A percentile compares a stretch with the other conserved stretches of the same genome.
Evolutionary conservation across 2,113 vertebrate species (phyloP).

Genomic region (Tupaia chinensis): DNA sequence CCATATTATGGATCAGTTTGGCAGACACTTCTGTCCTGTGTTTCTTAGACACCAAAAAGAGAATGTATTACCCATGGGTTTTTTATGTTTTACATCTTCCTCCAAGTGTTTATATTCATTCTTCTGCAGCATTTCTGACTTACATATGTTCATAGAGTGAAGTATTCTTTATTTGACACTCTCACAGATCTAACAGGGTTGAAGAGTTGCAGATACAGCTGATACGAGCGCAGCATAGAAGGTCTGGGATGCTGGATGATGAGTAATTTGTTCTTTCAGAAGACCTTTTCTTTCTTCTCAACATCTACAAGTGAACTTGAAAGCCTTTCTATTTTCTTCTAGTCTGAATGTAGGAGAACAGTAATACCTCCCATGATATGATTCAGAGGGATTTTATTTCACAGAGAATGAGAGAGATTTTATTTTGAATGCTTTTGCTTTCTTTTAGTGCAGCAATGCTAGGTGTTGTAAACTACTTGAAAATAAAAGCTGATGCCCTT

Average conservation of each 20-base stretch:
- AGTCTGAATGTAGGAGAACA: background rate
- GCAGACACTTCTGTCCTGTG: background rate
- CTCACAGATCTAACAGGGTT: background rate
- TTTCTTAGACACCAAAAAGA: background rate
- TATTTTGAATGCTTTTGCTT: conserved; percentile 66
- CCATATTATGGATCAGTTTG: background rate
- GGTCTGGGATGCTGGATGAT: background rate
- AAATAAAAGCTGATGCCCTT: conserved; percentile 65
- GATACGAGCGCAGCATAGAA: background rate
- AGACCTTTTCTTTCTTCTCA: background rate
- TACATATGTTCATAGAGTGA: background rate
- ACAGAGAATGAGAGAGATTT: conserved; percentile 47
- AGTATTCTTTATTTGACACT: background rate
- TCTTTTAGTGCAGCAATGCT: conserved; percentile 38
- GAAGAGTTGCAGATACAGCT: background rate
- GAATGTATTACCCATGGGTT: background rate
- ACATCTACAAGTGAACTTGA: background rate
- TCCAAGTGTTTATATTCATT: background rate
- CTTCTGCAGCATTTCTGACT: background rate
- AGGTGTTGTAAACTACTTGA: conserved; percentile 59
- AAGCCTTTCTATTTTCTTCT: background rate
- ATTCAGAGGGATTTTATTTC: background rate
- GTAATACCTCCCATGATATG: background rate
- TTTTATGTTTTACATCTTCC: background rate
- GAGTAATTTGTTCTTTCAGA: background rate